Evolutionary conservation across 2,797 vertebrate genomes (phyloP), one percentile per base, ranked within the genome.

Genomic region (Apodemus agrarius): DNA sequence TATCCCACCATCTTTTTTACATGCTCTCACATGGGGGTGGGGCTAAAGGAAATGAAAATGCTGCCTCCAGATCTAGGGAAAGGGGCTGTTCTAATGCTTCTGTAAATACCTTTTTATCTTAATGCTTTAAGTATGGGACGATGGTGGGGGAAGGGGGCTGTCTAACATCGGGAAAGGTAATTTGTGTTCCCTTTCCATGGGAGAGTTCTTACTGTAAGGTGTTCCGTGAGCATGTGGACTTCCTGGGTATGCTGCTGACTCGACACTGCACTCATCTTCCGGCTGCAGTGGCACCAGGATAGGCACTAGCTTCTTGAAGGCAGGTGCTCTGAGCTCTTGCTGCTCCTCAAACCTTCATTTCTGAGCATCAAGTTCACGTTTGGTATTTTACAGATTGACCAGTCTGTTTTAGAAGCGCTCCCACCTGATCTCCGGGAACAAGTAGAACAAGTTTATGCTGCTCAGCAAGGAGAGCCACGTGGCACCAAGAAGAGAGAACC

Each of bases 361-460:
- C 31, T 67, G 63, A 74, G n/a, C 85, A 49, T 74, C 49, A 54
- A 1, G 46, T 80, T 76, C 34, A 79, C 14, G 2, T 87, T 61
- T 81, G 89, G 1, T 95, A 0, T 83, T 94, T 98, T 89, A 79
- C 52, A 99, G 99, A 99, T 99, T 97, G 99, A 99, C 98, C 99
- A 95, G 14, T 99, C 99, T 67, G 99, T 99, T 95, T 96, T 99
- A 95, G 99, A 99, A 97, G 99, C 99, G 40, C 98, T 99, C 94
- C 99, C 99, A 0, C 95, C 99, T 34, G 99, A 99, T 93, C 98
- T 99, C 90, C 99, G 99, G 94, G 99, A 99, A 90, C 99, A 99
- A 96, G 98, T 99, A 84, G 99, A 99, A 97, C 99, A 99, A 97
- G 98, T 99, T 0, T 99, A 96, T 95, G 91, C 99, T 98, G 86